Base-by-base conservation (phyloP, 2,888 invertebrate genomes). In the Meghimatium bilineatum region DNA sequence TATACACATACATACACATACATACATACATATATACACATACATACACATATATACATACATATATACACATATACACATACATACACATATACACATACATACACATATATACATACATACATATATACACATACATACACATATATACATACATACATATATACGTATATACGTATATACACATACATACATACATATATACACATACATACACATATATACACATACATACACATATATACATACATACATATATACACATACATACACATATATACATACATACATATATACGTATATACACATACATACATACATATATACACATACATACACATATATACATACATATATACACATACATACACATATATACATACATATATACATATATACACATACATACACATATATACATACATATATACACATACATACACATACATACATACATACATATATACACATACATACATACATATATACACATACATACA, bases 261-360 rank as follows among this genome's bases (percentile, higher is more conserved):
- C n/a, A 82, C 63, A 69, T 32, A 82, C 38, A 69, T 52, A 63
- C 52, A 63, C 23, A 75, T 72, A 75, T 23, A 82, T 72, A 75
- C 32, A 82, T 72, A 75, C n/a, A 82, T 72, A 82, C n/a, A 82
- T 72, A 75, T 32, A 82, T n/a, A 66, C 44, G 36, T 52, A 75
- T 56, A 36, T 66, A 60, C 36, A 52, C 56, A 74, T 23, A 72
- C 38, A 44, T 36, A 38, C 36, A 36, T n/a, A 38, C 26, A 52
- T 29, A 52, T 44, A 52, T 49, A 69, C 29, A 80, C 26, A 67
- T n/a, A 69, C 26, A 80, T n/a, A 49, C 49, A 49, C 17, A 49
- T 17, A 49, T 49, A 49, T 17, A 49, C 17, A 49, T 49, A 49
- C 17, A 49, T 17, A 49, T 49, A 49, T 17, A 49, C 17, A 49